Base-by-base conservation (phyloP, 1,140 invertebrate genomes). In the Drosophila micromelanica region DNA sequence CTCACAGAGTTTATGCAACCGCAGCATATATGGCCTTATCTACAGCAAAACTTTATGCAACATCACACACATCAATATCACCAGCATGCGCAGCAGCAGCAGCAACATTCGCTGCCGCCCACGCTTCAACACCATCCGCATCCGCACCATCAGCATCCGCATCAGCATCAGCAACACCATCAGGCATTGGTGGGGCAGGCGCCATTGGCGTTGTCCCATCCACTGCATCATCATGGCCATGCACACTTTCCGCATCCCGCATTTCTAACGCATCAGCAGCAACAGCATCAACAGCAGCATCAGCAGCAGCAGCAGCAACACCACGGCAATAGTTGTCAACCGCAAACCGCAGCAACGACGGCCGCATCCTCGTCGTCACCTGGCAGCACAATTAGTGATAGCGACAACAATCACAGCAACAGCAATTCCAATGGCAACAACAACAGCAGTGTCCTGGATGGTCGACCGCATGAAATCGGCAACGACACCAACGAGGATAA, bases 21-120 rank as follows among this genome's bases (percentile, higher is more conserved):
- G 63, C 91, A 92, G 84, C 90, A 92, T 90, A 91, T 92, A 74
- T 92, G 91, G 91, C 91, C 91, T 92, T 92, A 92, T 90, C 79
- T 92, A 67, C 91, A 92, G 80, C 91, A 92, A 71, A 92, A 92
- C 73, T 92, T 92, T 62, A 92, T 92, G 78, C 91, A 92, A 69
- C 91, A 92, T 57, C 91, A 92, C 77, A 64, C 89, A 54, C 89
- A 91, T 77, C 90, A 91, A 60, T 86, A 92, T 68, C 86, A 87
- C 37, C 87, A 80, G 56, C 87, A 75, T 38, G 65, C 71, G 27
- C 78, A 82, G 15, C 79, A 77, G 9, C 77, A 71, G 9, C 76
- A 73, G 3, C 71, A 70, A 35, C 73, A 70, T 2, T 61, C 64
- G 7, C 73, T 62, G n/a, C 55, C 48, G 30, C 55, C 32, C 9